These are phyloP conservation scores for Tenualosa ilisha DNA, from an alignment of 2,797 vertebrate genomes.

Conservation along the genomic window DNA sequence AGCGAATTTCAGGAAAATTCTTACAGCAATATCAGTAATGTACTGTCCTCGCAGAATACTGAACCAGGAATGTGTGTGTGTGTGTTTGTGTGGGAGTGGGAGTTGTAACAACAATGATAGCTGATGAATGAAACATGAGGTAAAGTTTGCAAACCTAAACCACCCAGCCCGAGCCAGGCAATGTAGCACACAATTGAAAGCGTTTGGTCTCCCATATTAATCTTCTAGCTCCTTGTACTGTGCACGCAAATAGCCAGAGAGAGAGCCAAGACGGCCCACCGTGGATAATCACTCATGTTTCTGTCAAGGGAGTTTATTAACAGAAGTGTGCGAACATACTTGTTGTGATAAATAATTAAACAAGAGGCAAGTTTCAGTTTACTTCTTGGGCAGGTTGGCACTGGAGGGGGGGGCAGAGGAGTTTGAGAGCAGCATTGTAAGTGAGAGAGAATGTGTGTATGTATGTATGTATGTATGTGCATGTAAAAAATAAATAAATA, in stretches of 20 bases:
- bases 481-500: not conserved
- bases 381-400: not conserved
- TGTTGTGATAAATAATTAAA: not conserved
- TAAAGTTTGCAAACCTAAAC: not conserved
- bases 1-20: not conserved
- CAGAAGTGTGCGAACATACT: not conserved
- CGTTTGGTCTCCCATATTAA: not conserved
- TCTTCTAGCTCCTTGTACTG: not conserved
- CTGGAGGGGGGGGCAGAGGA: not conserved
- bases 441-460: not conserved
- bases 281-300: conserved; percentile 8
- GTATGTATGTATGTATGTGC: not conserved
- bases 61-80: not conserved
- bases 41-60: not conserved
- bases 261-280: not conserved
- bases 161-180: conserved; percentile 19
- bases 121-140: conserved; percentile 50
- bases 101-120: not conserved
- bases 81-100: not conserved
- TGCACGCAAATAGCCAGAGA: not conserved
- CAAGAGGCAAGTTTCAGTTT: not conserved
- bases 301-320: not conserved
- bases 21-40: not conserved
- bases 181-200: conserved; percentile 21
- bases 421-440: not conserved